These are phyloP conservation scores for Ichneumon xanthorius DNA, from an alignment of 2,888 invertebrate genomes.

Conservation along the genomic window DNA sequence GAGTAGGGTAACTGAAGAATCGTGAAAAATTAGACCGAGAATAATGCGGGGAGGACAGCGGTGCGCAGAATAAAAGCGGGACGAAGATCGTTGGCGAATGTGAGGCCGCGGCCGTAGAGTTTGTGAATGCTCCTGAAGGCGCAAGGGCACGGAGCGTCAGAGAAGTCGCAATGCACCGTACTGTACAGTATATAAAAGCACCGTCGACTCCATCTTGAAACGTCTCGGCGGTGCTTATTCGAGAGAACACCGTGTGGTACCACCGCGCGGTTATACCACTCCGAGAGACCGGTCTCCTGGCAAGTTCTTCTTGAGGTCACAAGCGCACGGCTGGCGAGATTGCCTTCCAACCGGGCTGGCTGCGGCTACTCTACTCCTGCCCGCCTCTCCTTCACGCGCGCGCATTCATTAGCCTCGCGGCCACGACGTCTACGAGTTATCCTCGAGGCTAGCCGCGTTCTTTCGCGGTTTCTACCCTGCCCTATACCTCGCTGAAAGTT, in stretches of 20 bases:
- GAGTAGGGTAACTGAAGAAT: neutral
- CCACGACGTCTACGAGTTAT: slow-evolving; percentile 62
- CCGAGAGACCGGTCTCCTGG: slow-evolving; percentile 66
- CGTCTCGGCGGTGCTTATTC: slow-evolving; percentile 18
- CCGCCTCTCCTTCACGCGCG: slow-evolving; percentile 73
- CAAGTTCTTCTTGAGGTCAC: slow-evolving; percentile 78
- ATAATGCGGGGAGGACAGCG: slow-evolving; percentile 36
- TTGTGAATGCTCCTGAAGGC: slow-evolving; percentile 50
- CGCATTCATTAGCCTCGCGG: slow-evolving; percentile 78
- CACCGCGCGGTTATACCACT: slow-evolving; percentile 39
- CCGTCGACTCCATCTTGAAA: slow-evolving; percentile 13
- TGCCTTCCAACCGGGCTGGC: slow-evolving; percentile 56
- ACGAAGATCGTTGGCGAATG: slow-evolving; percentile 52
- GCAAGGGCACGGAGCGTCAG: slow-evolving; percentile 49
- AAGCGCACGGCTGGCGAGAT: slow-evolving; percentile 72
- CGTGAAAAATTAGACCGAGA: slow-evolving; percentile 17
- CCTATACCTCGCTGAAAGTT: neutral
- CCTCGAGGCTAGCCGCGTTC: slow-evolving; percentile 64
- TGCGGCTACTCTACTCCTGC: slow-evolving; percentile 40
- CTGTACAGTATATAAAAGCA: slow-evolving; percentile 31
- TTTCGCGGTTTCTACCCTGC: slow-evolving; percentile 54
- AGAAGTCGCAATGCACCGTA: slow-evolving; percentile 41
- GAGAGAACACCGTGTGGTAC: slow-evolving; percentile 43
- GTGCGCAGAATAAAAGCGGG: slow-evolving; percentile 56
- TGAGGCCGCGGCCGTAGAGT: slow-evolving; percentile 36